These are phyloP conservation scores for Diadophis punctatus DNA, from an alignment of 2,113 vertebrate species.

Conservation along the genomic window DNA sequence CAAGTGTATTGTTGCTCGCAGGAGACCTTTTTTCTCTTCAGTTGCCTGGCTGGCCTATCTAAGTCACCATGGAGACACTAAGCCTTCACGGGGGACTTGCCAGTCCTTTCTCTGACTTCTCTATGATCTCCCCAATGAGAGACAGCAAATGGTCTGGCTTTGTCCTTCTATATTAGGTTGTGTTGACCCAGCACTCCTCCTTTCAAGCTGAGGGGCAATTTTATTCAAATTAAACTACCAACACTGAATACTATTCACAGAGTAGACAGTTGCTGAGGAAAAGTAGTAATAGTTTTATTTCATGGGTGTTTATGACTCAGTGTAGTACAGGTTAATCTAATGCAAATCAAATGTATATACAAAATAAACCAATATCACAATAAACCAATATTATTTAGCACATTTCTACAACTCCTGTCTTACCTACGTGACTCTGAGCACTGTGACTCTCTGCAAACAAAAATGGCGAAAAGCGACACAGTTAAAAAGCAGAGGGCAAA, in stretches of 20 bases:
- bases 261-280: background rate
- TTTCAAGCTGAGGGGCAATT: background rate
- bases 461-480: background rate
- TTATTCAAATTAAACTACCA: background rate
- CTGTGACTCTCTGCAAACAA: background rate
- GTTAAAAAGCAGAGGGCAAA: background rate
- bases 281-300: background rate
- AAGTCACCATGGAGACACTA: background rate
- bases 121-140: background rate
- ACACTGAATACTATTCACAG: background rate
- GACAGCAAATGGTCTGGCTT: background rate
- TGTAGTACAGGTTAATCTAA: background rate
- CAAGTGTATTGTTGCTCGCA: background rate
- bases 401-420: background rate
- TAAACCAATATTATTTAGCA: background rate
- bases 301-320: background rate
- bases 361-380: background rate
- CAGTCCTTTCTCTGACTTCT: background rate
- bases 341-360: background rate
- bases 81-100: background rate
- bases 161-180: background rate
- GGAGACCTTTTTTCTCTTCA: background rate
- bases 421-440: background rate
- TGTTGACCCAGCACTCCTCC: background rate
- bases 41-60: background rate